Percentiles rank a stretch among this genome's conserved stretches.
These are phyloP conservation scores for Coenobita brevimanus DNA, from an alignment of 1,140 invertebrate genomes.

Conservation along the genomic window DNA sequence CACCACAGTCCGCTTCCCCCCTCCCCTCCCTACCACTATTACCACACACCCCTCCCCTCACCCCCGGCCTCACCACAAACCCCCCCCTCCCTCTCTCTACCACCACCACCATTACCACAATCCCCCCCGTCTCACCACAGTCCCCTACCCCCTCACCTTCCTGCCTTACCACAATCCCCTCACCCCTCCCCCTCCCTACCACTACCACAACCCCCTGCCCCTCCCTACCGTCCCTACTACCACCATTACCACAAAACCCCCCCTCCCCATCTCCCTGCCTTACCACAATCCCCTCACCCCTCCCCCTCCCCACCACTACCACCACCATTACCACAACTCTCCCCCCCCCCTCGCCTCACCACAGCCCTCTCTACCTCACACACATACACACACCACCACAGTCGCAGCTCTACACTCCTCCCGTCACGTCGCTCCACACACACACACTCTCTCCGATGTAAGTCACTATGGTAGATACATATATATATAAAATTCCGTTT, in stretches of 20 bases:
- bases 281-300: not conserved
- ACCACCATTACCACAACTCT: not conserved
- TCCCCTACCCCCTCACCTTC: no score
- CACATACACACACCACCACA: conserved; percentile 3
- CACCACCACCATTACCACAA: not conserved
- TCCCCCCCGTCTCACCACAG: no score
- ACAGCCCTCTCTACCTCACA: conserved; percentile 5
- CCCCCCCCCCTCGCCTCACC: conserved; percentile 3
- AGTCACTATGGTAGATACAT: no score
- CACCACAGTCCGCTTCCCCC: no score
- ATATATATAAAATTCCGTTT: no score
- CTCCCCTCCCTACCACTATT: conserved; percentile 6
- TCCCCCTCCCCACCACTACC: conserved; percentile 6
- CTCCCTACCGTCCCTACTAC: not conserved
- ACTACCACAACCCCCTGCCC: no score
- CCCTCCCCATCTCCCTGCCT: not conserved
- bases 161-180: not conserved
- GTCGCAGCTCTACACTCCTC: conserved; percentile 16
- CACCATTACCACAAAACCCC: conserved; percentile 8
- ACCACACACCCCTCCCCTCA: not conserved
- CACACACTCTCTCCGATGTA: not conserved
- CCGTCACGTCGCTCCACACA: not conserved
- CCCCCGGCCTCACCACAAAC: not conserved
- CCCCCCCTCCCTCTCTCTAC: conserved; percentile 12
- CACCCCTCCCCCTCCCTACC: not conserved